Percentiles rank a stretch among this genome's conserved stretches.
Evolutionary conservation across 2,797 vertebrate species (phyloP).

Genomic region (Phrynocephalus guinanensis): DNA sequence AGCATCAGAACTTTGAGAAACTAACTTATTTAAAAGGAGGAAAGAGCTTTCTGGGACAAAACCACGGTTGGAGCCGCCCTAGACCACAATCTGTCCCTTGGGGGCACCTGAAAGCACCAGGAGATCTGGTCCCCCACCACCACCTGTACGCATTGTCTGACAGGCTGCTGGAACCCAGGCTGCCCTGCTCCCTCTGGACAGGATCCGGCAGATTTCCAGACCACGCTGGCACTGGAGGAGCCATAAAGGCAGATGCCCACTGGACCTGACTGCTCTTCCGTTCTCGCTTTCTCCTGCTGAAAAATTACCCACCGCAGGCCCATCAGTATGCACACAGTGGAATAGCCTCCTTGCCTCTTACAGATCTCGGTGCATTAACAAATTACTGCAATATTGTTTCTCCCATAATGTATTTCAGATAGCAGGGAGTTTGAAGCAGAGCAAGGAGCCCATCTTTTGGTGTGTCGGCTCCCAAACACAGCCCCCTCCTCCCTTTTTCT

Average conservation of each 20-base stretch:
- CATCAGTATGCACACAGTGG: not conserved
- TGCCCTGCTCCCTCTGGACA: no score
- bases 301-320: accelerated
- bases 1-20: not conserved
- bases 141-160: not conserved
- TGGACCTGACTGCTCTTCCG: no score
- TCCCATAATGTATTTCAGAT: constrained; percentile 15
- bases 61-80: not conserved
- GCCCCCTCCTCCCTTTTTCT: not conserved
- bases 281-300: not conserved
- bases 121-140: not conserved
- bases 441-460: constrained; percentile 7
- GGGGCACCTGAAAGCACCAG: not conserved
- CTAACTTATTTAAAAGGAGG: not conserved
- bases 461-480: not conserved
- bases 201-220: not conserved
- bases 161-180: no score
- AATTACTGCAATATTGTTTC: not conserved
- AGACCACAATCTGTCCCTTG: no score
- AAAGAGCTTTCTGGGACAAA: not conserved
- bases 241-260: no score
- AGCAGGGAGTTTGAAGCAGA: constrained; percentile 2
- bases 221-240: not conserved
- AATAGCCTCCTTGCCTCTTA: not conserved
- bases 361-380: not conserved